phyloP scores from a whole-genome alignment of 2,888 invertebrate genomes.

The Monochamus alternatus region DNA sequence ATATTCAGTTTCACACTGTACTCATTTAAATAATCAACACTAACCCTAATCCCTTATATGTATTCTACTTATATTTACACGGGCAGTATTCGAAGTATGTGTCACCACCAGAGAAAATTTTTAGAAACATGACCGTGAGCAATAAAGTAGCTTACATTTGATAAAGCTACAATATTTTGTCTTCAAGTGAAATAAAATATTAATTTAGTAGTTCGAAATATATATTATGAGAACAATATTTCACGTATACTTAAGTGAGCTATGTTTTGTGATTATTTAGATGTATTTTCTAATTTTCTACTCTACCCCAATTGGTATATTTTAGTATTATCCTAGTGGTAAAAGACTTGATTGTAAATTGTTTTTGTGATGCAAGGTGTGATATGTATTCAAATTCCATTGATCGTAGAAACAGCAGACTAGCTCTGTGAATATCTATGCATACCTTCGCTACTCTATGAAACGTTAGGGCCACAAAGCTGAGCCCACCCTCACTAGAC shows the following conservation, averaged over 20 bases:
- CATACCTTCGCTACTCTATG: conserved; percentile 59
- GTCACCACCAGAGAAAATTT: not conserved
- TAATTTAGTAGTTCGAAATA: not conserved
- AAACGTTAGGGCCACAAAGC: conserved; percentile 59
- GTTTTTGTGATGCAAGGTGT: conserved; percentile 59
- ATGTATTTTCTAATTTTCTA: conserved; percentile 13
- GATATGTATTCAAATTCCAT: conserved; percentile 53
- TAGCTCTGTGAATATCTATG: conserved; percentile 58
- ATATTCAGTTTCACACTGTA: not conserved
- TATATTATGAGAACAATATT: no score
- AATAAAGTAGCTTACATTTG: no score
- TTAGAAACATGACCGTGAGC: not conserved
- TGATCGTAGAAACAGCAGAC: conserved; percentile 48
- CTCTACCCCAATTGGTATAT: conserved; percentile 25
- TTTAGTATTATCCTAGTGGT: conserved; percentile 43
- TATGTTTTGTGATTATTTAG: not conserved
- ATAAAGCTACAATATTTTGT: not conserved
- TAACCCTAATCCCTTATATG: not conserved
- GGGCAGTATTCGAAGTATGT: not conserved
- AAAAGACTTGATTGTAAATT: conserved; percentile 42
- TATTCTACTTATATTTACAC: not conserved
- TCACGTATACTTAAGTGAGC: no score
- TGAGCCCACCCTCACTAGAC: conserved; percentile 65
- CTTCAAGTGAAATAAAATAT: not conserved
- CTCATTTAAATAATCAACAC: not conserved